Percentiles rank a stretch among this genome's conserved stretches.
Conservation (phyloP, 2,888 invertebrate genomes). For the Colletes collaris region DNA sequence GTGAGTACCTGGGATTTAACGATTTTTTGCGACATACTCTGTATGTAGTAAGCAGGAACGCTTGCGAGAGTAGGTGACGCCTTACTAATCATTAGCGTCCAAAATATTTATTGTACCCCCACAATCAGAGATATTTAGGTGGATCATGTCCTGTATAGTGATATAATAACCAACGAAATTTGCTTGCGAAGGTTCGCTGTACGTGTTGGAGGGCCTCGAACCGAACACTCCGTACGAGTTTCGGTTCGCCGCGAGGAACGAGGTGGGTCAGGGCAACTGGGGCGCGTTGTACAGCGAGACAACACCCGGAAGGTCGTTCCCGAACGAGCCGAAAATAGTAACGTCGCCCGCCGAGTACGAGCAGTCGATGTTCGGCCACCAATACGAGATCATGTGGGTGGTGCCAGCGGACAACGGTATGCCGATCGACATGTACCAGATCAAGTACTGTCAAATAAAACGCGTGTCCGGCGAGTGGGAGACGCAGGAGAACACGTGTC, state of each 20-base stretch:
- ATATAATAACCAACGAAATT: not conserved
- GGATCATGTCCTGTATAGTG: no score
- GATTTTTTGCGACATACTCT: no score
- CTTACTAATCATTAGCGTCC: no score
- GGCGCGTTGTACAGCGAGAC: constrained; percentile 86
- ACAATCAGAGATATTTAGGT: no score
- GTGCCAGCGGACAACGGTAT: constrained; percentile 95
- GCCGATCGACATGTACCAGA: constrained; percentile 92
- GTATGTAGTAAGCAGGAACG: no score
- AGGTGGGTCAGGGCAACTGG: constrained; percentile 92
- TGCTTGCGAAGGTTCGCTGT: constrained; percentile 86
- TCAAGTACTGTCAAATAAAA: constrained; percentile 90
- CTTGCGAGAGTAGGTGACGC: no score
- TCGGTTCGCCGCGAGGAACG: constrained; percentile 93
- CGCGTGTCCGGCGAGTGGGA: constrained; percentile 88
- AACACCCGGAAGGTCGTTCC: constrained; percentile 91
- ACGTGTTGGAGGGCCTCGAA: constrained; percentile 90
- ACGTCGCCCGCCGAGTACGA: constrained; percentile 80
- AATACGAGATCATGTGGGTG: constrained; percentile 92
- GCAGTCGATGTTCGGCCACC: constrained; percentile 88
- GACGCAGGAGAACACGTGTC: constrained; percentile 85
- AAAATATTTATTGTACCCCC: no score
- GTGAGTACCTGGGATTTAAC: constrained; percentile 47
- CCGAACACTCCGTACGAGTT: constrained; percentile 92
- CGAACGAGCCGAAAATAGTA: constrained; percentile 89